These are phyloP conservation scores for Tolypeutes matacus DNA, from an alignment of 2,797 vertebrate genomes.

Conservation along the genomic window DNA sequence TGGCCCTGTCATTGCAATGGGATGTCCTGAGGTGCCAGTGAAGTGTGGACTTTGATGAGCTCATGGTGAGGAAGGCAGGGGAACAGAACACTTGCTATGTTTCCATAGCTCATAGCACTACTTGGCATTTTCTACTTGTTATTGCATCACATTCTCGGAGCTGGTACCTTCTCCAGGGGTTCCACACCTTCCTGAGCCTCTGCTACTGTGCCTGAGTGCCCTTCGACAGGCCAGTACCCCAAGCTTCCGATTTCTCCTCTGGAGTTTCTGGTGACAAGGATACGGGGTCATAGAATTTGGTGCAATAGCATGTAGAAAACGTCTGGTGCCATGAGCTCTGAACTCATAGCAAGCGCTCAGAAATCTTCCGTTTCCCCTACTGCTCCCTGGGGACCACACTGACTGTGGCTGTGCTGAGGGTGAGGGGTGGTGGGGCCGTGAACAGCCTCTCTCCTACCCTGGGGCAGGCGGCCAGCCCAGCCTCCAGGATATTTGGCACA, in stretches of 20 bases:
- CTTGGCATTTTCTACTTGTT: not conserved
- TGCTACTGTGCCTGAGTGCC: too few relatives aligned
- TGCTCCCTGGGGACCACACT: not conserved
- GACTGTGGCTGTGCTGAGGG: too few relatives aligned
- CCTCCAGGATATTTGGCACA: not conserved
- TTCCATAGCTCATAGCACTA: not conserved
- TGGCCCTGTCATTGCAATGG: not conserved
- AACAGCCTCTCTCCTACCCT: not conserved
- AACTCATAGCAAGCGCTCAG: not conserved
- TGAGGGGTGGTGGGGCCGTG: accelerated
- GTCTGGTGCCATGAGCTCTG: not conserved
- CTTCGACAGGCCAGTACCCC: too few relatives aligned
- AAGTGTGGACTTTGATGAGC: not conserved
- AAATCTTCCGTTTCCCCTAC: not conserved
- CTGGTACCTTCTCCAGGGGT: too few relatives aligned
- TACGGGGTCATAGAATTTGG: too few relatives aligned
- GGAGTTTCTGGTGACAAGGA: too few relatives aligned
- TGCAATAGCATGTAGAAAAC: not conserved
- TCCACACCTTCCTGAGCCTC: too few relatives aligned
- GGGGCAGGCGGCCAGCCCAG: accelerated
- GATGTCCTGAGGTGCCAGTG: too few relatives aligned
- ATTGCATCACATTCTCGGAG: too few relatives aligned
- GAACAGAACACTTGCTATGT: not conserved
- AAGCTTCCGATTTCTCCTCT: too few relatives aligned
- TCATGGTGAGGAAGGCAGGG: not conserved